These are phyloP conservation scores for Euura saliciscinereae DNA, from an alignment of 1,140 invertebrate genomes.

Conservation along the genomic window DNA sequence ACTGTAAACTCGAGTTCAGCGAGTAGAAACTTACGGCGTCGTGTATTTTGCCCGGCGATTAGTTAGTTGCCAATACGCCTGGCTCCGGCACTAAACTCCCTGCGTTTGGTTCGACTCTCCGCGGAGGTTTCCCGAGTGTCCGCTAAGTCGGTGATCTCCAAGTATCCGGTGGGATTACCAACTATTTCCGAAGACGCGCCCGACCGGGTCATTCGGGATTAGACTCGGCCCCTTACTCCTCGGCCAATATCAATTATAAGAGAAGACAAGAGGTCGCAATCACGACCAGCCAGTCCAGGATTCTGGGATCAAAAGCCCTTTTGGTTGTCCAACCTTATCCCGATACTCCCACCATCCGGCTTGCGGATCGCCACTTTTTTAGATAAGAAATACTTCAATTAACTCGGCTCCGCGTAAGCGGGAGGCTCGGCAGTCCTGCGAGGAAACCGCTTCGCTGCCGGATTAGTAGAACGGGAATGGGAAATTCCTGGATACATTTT, in stretches of 20 bases:
- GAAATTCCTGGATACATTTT: not conserved
- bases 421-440: not conserved
- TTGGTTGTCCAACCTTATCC: constrained; percentile 26
- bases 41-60: not conserved
- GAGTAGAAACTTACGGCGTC: constrained; percentile 13
- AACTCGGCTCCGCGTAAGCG: constrained; percentile 28
- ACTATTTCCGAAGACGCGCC: constrained; percentile 60
- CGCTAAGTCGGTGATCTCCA: constrained; percentile 59
- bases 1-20: constrained; percentile 8
- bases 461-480: not conserved
- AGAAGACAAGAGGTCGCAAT: constrained; percentile 58
- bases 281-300: constrained; percentile 51
- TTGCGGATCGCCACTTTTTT: constrained; percentile 54
- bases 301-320: constrained; percentile 54
- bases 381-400: constrained; percentile 61
- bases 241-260: constrained; percentile 63
- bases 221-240: constrained; percentile 31
- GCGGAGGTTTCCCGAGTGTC: constrained; percentile 25
- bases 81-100: constrained; percentile 3
- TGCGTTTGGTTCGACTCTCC: no score
- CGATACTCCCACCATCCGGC: constrained; percentile 17
- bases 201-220: constrained; percentile 57
- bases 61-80: constrained; percentile 22
- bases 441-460: not conserved
- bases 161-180: constrained; percentile 61